These are phyloP conservation scores for Percopsis transmontana DNA, from an alignment of 2,113 vertebrate species.

Conservation along the genomic window DNA sequence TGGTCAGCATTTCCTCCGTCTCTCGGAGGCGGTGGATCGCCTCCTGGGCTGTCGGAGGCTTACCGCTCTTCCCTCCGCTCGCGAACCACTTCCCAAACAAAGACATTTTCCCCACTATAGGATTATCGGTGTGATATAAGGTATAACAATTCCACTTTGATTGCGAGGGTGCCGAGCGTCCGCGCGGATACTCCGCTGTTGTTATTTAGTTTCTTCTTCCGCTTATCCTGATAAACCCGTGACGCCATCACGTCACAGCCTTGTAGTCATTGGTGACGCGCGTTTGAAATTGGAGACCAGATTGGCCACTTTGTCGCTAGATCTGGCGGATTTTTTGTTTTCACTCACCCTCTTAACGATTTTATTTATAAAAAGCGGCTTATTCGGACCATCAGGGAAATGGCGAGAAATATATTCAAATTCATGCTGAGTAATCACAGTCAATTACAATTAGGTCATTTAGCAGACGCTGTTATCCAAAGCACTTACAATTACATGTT, in stretches of 20 bases:
- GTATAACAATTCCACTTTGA: background rate
- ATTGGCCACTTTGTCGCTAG: no score
- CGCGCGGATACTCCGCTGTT: background rate
- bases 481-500: no score
- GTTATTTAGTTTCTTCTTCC: conserved; percentile 71
- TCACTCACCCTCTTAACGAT: no score
- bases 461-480: no score
- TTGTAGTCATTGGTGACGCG: no score
- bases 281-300: no score
- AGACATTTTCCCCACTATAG: conserved; percentile 77
- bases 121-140: background rate
- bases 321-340: no score
- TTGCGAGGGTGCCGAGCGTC: background rate
- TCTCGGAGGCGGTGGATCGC: conserved; percentile 92
- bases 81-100: conserved; percentile 88
- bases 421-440: no score
- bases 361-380: no score
- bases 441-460: no score
- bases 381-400: no score
- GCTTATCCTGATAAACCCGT: conserved; percentile 63
- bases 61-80: conserved; percentile 82
- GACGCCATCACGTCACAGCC: conserved; percentile 69
- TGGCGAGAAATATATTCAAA: no score
- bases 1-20: conserved; percentile 93
- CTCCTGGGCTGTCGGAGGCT: conserved; percentile 88